Percentiles rank a stretch among this genome's conserved stretches.
Conservation (phyloP, 2,113 vertebrate genomes). For the Euleptes europaea region DNA sequence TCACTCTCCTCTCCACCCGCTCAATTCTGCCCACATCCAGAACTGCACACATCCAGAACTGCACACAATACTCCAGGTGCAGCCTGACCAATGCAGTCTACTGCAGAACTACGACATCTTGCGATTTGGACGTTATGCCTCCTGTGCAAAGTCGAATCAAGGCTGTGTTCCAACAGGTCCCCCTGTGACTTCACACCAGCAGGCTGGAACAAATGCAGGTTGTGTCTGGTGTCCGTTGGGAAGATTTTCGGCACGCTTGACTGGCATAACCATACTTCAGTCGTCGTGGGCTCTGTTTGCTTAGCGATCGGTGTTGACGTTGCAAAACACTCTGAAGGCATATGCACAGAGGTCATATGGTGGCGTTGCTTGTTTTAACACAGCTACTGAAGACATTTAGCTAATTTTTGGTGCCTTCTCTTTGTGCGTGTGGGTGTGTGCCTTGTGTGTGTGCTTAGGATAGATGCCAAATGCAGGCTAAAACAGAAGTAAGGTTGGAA, state of each 20-base stretch:
- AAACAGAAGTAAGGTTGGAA: neutral
- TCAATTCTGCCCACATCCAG: too few relatives aligned
- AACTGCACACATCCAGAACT: too few relatives aligned
- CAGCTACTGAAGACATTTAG: neutral
- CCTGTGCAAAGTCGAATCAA: neutral
- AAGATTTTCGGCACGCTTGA: neutral
- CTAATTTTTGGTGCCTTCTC: neutral
- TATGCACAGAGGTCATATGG: neutral
- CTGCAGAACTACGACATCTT: too few relatives aligned
- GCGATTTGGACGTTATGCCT: too few relatives aligned
- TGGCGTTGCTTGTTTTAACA: neutral
- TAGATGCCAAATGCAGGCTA: neutral
- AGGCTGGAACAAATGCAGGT: neutral
- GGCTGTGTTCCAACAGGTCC: slow-evolving; percentile 5
- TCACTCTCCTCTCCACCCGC: too few relatives aligned
- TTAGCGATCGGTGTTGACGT: neutral
- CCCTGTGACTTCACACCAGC: neutral
- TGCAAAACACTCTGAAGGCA: neutral
- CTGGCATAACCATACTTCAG: neutral
- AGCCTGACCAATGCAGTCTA: too few relatives aligned
- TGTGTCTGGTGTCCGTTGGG: fast-evolving
- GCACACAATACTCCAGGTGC: too few relatives aligned
- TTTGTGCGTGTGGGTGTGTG: neutral
- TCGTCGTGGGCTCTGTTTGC: neutral
- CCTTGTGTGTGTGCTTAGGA: neutral